Base-by-base conservation (phyloP, 2,113 vertebrate genomes). In the Turdus rufiventris region DNA sequence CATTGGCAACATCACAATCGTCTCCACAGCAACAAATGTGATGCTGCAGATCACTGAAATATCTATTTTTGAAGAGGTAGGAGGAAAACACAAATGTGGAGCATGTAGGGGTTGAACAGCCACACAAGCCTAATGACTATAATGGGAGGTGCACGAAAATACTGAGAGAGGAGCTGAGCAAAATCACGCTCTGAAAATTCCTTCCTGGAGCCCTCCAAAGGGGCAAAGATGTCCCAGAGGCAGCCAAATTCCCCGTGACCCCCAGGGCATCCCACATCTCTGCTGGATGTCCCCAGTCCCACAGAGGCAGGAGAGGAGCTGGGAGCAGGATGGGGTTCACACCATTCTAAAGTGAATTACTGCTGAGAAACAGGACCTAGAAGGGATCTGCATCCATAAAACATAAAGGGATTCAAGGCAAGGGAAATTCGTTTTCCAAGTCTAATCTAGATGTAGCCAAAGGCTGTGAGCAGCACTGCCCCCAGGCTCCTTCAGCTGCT, bases 1-100 rank as follows among this genome's bases (percentile, higher is more conserved):
- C 88, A 94, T 93, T 70, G 91, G 95, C 94, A 96, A 96, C 93
- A 90, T 80, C 89, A 96, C 94, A 91, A 76, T 63, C 25, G 3
- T 95, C 91, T 80, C 95, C 91, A 94, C 95, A 95, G 95, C 91
- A 96, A 96, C 91, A 85, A 94, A 94, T 88, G 77, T 82, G 91
- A 93, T 97, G 93, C 93, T 85, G 85, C 68, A 89, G 79, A 85
- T 89, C 2, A 0, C 66, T 28, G 47, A 95, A 92, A 95, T 83
- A 25, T 66, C 96, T 96, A 95, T 96, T 97, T 97, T 96, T 85
- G 86, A 94, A 74, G 76, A 94, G 63, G 89, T 96, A 93, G 93
- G 89, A 95, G 93, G 93, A 85, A 93, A 94, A 94, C 87, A 96
- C 88, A 91, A 94, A 70, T 91, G 88, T 93, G 93, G 89, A 93